Conservation (phyloP, 2,888 invertebrate species). For the Caenorhabditis macrosperma region DNA sequence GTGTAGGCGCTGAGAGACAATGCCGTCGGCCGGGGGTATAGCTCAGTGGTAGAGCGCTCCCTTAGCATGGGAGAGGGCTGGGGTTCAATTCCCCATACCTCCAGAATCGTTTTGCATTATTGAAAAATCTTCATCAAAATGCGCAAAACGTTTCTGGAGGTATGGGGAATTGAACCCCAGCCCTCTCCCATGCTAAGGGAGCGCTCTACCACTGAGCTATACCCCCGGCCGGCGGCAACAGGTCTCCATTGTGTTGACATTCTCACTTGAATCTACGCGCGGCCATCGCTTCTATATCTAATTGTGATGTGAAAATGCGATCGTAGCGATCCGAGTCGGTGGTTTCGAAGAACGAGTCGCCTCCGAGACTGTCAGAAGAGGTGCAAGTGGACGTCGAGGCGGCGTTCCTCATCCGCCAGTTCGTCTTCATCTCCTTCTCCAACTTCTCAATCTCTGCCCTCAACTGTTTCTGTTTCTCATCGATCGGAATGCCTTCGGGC, state of each 20-base stretch:
- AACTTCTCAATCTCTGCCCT: not conserved
- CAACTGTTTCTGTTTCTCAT: conserved; percentile 12
- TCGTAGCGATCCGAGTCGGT: conserved; percentile 1
- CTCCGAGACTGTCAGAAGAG: not conserved
- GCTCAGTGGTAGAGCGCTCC: conserved; percentile 78
- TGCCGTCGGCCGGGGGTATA: conserved; percentile 65
- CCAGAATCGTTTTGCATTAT: conserved; percentile 56
- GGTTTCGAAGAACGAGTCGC: not conserved
- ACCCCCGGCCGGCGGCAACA: conserved; percentile 50
- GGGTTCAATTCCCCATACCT: conserved; percentile 75
- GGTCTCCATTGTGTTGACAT: not conserved
- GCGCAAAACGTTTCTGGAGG: conserved; percentile 60
- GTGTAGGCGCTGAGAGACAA: no score
- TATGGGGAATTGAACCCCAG: conserved; percentile 75
- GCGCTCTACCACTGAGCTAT: conserved; percentile 77
- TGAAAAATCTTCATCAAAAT: no score
- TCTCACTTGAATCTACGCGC: not conserved
- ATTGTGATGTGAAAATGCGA: not conserved
- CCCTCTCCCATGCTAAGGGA: conserved; percentile 76
- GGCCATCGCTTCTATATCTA: not conserved
- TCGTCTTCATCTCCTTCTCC: not conserved
- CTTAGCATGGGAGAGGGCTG: conserved; percentile 77
- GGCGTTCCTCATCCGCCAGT: not conserved
- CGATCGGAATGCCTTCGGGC: no score
- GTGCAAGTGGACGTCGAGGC: not conserved